phyloP scores from a whole-genome alignment of 1,140 invertebrate genomes.

The Reticulitermes speratus region DNA sequence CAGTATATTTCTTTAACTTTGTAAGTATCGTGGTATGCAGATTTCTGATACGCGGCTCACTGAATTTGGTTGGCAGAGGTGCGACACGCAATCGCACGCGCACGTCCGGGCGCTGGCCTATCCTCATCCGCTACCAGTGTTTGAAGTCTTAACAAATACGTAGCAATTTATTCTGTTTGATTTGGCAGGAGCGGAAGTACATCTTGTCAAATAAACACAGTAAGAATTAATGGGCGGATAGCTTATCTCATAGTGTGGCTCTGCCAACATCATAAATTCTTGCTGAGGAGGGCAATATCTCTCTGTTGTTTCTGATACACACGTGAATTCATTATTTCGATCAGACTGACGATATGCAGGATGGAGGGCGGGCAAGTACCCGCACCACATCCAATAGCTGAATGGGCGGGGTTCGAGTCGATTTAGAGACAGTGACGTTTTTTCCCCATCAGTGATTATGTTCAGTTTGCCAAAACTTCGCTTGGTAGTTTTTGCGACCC shows the following conservation, averaged over 20 bases:
- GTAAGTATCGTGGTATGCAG: too few relatives aligned
- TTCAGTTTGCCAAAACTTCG: too few relatives aligned
- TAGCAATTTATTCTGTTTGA: neutral
- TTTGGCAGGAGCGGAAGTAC: neutral
- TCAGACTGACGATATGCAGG: neutral
- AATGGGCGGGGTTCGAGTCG: too few relatives aligned
- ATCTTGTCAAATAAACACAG: slow-evolving; percentile 13
- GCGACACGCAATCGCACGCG: too few relatives aligned
- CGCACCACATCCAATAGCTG: too few relatives aligned
- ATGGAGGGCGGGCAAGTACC: too few relatives aligned
- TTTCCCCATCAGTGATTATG: too few relatives aligned
- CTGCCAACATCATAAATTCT: neutral
- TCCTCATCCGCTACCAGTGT: neutral
- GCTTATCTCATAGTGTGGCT: neutral
- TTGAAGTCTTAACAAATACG: neutral
- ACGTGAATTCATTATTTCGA: neutral
- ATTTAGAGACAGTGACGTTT: too few relatives aligned
- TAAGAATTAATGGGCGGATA: neutral
- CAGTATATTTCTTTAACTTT: too few relatives aligned
- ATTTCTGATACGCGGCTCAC: too few relatives aligned
- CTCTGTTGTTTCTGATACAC: neutral
- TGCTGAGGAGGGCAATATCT: neutral
- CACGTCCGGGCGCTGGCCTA: neutral
- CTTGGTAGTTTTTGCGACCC: too few relatives aligned
- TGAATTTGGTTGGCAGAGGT: too few relatives aligned